Percentiles rank a stretch among this genome's conserved stretches.
Evolutionary conservation across 2,888 invertebrate species (phyloP).

Genomic region (Spisula solida): DNA sequence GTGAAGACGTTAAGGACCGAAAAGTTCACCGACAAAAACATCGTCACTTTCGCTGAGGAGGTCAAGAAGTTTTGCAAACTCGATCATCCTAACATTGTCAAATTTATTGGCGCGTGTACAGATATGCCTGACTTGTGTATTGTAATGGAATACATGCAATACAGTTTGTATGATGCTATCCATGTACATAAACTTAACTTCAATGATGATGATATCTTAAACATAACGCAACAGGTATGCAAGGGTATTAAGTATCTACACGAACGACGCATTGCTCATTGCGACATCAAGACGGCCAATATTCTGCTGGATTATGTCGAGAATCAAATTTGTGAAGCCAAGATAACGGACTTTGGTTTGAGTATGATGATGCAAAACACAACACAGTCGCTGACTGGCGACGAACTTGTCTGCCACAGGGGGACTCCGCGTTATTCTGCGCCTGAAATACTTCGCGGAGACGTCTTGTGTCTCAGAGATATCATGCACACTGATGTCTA

Average conservation of each 20-base stretch:
- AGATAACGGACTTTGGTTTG: conserved; percentile 75
- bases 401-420: not conserved
- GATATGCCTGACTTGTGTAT: conserved; percentile 66
- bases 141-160: conserved; percentile 72
- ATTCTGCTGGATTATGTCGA: conserved; percentile 63
- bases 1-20: conserved; percentile 66
- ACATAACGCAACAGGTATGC: conserved; percentile 63
- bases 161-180: conserved; percentile 63
- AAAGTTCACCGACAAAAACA: conserved; percentile 52
- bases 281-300: conserved; percentile 72
- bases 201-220: conserved; percentile 56
- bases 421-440: conserved; percentile 68
- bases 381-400: conserved; percentile 46
- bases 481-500: conserved; percentile 68
- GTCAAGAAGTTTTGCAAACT: conserved; percentile 54
- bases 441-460: conserved; percentile 69
- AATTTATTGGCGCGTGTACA: conserved; percentile 68
- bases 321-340: conserved; percentile 51
- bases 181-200: conserved; percentile 58
- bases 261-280: conserved; percentile 65
- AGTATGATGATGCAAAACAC: conserved; percentile 71
- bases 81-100: conserved; percentile 69
- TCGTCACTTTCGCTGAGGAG: conserved; percentile 61
- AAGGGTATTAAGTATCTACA: conserved; percentile 70
- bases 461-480: conserved; percentile 30